Percentiles rank a stretch among this genome's conserved stretches.
Conservation (phyloP, 2,113 vertebrate genomes). For the Zosterops japonicus region DNA sequence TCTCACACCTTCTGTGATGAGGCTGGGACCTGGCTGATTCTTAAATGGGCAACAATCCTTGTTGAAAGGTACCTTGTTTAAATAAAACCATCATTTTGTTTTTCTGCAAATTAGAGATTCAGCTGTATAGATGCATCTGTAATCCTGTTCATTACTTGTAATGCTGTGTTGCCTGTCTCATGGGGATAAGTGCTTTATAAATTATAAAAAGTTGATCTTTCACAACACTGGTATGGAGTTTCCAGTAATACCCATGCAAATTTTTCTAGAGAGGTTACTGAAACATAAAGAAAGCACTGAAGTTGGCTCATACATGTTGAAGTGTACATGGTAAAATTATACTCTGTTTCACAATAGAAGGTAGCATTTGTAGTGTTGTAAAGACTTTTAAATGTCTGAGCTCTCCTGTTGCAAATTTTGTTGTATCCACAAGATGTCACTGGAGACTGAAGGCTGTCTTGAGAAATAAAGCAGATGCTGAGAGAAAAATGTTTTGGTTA, state of each 20-base stretch:
- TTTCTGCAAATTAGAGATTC: background rate
- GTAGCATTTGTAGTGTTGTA: background rate
- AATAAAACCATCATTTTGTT: background rate
- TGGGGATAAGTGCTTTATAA: background rate
- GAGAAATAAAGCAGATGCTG: background rate
- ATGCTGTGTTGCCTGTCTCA: background rate
- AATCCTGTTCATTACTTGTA: background rate
- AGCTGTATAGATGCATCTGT: background rate
- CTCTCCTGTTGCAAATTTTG: background rate
- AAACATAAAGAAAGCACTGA: background rate
- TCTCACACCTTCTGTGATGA: background rate
- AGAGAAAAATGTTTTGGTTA: background rate
- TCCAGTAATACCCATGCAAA: background rate
- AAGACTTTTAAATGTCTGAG: background rate
- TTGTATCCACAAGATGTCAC: conserved; percentile 49
- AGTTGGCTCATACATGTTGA: background rate
- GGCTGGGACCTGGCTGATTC: background rate
- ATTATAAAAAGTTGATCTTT: background rate
- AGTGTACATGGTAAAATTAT: background rate
- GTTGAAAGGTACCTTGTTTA: background rate
- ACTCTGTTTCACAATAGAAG: background rate
- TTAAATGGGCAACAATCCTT: background rate
- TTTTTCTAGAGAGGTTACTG: background rate
- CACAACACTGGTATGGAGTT: background rate
- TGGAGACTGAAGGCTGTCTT: background rate